Evolutionary conservation across 2,797 vertebrate genomes (phyloP), one percentile per base, ranked within the genome.

Genomic region (Clarias fuscus): DNA sequence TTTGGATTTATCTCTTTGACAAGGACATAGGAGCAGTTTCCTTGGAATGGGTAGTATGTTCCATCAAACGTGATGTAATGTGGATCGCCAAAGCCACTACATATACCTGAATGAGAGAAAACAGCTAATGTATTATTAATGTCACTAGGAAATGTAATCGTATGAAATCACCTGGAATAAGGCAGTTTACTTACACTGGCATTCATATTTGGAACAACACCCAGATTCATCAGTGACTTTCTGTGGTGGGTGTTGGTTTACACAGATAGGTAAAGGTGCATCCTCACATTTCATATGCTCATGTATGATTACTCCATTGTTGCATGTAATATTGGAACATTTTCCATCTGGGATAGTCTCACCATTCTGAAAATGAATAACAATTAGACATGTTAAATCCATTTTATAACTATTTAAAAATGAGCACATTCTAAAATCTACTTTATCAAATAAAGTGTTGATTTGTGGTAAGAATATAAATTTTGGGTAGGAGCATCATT

Each of bases 41-140:
- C 97, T 92, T 97, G 96, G 90, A 95, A 97, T 86, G 91, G 93
- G 89, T 98, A 98, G 93, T 96, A 96, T 0, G 92, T 91, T 72
- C 97, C 97, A 85, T 98, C 97, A 88, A 98, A 98, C 77, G 97
- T 98, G 82, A 94, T 86, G 84, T 96, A 97, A 92, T 98, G 97
- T 0, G 95, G 96, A 85, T 97, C 95, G 65, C 96, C 96, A 96
- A 96, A 97, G 85, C 97, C 97, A 0, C 91, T 95, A 90, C 97
- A 98, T 87, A 95, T 90, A 90, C 97, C 97, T 98, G 82, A 77
- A 17, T 7, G 4, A 85, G 20, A 40, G 27, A 77, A 5, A 37
- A 58, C 48, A 65, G 1, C 4, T 30, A 11, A 40, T 17, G 37
- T 64, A n/a, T 80, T 43, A n/a, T 64, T 43, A 80, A 43, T 64